These are phyloP conservation scores for Phylloscopus whistleri DNA, from an alignment of 2,113 vertebrate species.

Conservation along the genomic window DNA sequence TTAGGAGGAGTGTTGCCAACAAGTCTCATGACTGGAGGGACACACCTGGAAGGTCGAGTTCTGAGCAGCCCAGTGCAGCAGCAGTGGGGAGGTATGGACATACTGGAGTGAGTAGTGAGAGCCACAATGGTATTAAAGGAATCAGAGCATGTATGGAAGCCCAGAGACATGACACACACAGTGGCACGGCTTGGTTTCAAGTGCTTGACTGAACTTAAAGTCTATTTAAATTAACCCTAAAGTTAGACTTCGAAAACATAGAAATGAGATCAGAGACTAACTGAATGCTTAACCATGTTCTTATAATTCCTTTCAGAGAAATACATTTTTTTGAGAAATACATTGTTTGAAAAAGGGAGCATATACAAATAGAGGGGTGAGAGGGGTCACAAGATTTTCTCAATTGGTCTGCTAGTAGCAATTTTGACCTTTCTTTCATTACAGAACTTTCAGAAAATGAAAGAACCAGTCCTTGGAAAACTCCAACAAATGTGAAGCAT, in stretches of 20 bases:
- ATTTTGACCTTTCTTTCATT: not conserved
- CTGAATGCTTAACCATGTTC: not conserved
- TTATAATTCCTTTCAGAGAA: not conserved
- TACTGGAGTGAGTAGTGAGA: not conserved
- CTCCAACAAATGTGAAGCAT: not conserved
- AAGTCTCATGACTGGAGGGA: not conserved
- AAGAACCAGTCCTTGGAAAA: not conserved
- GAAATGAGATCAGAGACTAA: not conserved
- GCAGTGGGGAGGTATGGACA: not conserved
- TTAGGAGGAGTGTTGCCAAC: not conserved
- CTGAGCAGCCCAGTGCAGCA: not conserved
- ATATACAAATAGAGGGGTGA: not conserved
- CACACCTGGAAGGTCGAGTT: not conserved
- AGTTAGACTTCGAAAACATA: not conserved
- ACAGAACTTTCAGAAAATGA: not conserved
- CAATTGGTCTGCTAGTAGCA: not conserved
- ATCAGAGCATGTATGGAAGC: not conserved
- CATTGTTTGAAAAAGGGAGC: not conserved
- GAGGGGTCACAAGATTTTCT: not conserved
- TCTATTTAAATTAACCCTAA: not conserved
- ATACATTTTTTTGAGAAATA: not conserved
- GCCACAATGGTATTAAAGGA: not conserved
- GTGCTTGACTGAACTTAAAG: not conserved
- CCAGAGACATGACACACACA: not conserved
- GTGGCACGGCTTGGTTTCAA: not conserved